Evolutionary conservation across 2,797 vertebrate species (phyloP).

Genomic region (Chelon auratus): DNA sequence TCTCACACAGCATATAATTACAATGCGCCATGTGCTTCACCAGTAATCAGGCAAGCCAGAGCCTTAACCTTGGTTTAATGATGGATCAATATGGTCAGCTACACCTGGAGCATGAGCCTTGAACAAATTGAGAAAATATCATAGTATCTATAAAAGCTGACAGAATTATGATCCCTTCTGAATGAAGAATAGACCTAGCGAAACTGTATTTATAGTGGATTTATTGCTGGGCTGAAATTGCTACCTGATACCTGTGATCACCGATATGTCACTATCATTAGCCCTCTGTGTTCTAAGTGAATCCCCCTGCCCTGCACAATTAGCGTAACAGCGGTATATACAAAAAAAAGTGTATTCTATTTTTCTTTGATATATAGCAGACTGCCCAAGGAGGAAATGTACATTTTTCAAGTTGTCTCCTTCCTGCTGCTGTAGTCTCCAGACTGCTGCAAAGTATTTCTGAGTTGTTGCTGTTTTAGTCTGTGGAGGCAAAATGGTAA

Average conservation of each 20-base stretch:
- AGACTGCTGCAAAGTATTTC: conserved; percentile 15
- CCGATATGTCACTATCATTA: conserved; percentile 46
- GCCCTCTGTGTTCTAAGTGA: conserved; percentile 40
- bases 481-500: conserved; percentile 3
- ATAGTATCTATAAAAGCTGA: conserved; percentile 63
- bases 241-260: conserved; percentile 38
- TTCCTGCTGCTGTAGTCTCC: conserved; percentile 21
- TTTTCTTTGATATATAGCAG: conserved; percentile 13
- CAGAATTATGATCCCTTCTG: conserved; percentile 57
- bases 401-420: conserved; percentile 35
- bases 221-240: conserved; percentile 43
- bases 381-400: conserved; percentile 1
- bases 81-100: conserved; percentile 60
- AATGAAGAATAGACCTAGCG: conserved; percentile 63
- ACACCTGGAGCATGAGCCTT: conserved; percentile 49
- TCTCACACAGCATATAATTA: neutral
- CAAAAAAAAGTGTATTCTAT: conserved; percentile 10
- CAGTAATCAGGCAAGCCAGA: conserved; percentile 31
- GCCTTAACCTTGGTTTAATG: conserved; percentile 45
- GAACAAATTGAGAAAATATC: conserved; percentile 62
- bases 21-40: conserved; percentile 11
- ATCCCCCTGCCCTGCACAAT: conserved; percentile 36
- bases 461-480: conserved; percentile 8
- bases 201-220: conserved; percentile 53
- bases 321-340: conserved; percentile 49